Evolutionary conservation across 2,888 invertebrate species (phyloP), one percentile per base, ranked within the genome.

Genomic region (Nematopogon swammerdamellus): DNA sequence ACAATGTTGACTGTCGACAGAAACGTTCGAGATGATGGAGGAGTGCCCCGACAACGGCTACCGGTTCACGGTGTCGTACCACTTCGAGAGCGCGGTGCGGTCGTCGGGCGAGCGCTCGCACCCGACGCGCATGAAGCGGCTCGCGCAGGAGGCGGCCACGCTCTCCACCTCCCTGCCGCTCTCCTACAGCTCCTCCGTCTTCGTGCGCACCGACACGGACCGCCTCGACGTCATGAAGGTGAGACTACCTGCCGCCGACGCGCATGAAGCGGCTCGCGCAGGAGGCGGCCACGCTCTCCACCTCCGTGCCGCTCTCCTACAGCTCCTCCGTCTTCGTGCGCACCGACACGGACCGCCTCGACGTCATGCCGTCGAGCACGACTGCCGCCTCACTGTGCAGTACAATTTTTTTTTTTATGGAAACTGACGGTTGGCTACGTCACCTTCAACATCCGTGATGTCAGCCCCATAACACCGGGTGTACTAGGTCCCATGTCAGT

Each of bases 201-300:
- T 97, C 82, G 95, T 97, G 55, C 85, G 97, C 58, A 94, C 94
- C 72, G 96, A 96, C 77, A 89, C 93, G 54, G 95, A 96, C 70
- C 84, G 96, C 54, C 84, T 97, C 57, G 96, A 97, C 70, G 88
- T 96, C 56, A 97, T 97, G 95, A 97, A 97, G 84, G 92, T 88
- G 64, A 50, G 49, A 25, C 8, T 25, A 19, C n/a, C n/a, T n/a
- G n/a, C n/a, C n/a, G n/a, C n/a, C n/a, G n/a, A n/a, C n/a, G n/a
- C 79, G 92, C 48, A 87, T 91, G 30, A 89, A 92, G 60, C 82
- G 93, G 29, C 76, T 93, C 51, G 92, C 92, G 2, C 92, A 92
- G 70, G 92, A 93, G 68, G 87, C 91, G 18, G 91, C 25, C 5
- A 25, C 25, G 5, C 8, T 25, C 91, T 90, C 90, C 29, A 91